Evolutionary conservation across 2,888 invertebrate species (phyloP).

Genomic region (Pristionchus exspectatus): DNA sequence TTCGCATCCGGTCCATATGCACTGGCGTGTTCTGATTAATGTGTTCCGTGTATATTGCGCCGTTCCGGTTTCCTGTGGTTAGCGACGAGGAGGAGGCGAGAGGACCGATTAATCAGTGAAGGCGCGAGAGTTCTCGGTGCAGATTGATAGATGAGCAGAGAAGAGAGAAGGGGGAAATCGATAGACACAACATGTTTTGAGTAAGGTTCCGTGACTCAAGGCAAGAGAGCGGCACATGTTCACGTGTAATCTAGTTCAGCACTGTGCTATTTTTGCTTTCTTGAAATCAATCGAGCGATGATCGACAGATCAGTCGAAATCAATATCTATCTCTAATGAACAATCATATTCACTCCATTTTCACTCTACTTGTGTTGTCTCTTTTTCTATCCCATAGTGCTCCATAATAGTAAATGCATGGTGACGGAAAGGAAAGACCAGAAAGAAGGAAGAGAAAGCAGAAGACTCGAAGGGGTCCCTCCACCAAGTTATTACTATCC

Average conservation of each 20-base stretch:
- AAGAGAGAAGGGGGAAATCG: background rate
- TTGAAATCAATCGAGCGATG: too few species aligned
- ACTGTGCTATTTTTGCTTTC: background rate
- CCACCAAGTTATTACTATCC: background rate
- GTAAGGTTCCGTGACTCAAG: constrained; percentile 28
- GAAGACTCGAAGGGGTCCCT: background rate
- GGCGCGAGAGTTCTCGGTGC: constrained; percentile 32
- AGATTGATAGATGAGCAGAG: constrained; percentile 34
- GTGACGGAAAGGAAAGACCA: background rate
- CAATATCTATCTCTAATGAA: background rate
- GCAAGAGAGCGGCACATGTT: background rate
- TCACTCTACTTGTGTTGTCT: background rate
- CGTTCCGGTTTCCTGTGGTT: constrained; percentile 15
- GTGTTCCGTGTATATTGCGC: background rate
- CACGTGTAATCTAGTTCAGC: background rate
- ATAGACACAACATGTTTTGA: constrained; percentile 43
- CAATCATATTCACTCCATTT: background rate
- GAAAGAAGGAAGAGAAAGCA: background rate
- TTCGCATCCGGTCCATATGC: background rate
- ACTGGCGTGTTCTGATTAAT: constrained; percentile 10
- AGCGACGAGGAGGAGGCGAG: background rate
- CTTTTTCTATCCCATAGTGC: constrained; percentile 33
- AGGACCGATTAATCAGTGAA: constrained; percentile 30
- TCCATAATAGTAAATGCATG: constrained; percentile 50
- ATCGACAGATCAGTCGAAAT: too few species aligned